phyloP scores from a whole-genome alignment of 1,140 invertebrate species.

The Heliconius hermathena region DNA sequence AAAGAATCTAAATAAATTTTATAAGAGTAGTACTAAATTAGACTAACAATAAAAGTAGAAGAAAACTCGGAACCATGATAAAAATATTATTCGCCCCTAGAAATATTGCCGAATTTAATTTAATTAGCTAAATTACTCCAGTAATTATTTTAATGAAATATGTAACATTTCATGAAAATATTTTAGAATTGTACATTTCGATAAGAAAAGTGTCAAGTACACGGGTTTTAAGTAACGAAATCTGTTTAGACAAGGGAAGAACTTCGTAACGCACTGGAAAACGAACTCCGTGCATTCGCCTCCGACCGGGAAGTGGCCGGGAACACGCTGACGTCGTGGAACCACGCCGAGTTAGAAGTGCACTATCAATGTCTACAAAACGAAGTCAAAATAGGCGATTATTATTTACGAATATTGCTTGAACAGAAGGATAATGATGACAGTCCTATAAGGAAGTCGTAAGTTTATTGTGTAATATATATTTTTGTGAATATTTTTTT shows the following conservation, averaged over 20 bases:
- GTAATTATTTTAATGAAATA: too few species aligned
- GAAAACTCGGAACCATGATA: too few species aligned
- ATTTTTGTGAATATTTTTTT: background rate
- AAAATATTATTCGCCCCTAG: too few species aligned
- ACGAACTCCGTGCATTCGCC: constrained; percentile 95
- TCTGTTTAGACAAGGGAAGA: constrained; percentile 94
- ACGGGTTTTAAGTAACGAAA: too few species aligned
- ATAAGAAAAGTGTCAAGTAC: too few species aligned
- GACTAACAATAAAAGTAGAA: too few species aligned
- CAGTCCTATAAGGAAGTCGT: constrained; percentile 93
- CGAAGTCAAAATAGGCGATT: constrained; percentile 99
- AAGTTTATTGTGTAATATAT: constrained; percentile 70
- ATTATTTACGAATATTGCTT: constrained; percentile 96
- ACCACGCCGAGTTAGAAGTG: constrained; percentile 98
- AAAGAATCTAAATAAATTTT: too few species aligned
- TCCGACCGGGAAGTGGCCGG: constrained; percentile 95
- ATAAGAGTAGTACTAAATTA: too few species aligned
- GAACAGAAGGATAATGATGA: constrained; percentile 95
- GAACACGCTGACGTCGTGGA: constrained; percentile 95
- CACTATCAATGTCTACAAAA: constrained; percentile 96
- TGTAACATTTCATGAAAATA: too few species aligned
- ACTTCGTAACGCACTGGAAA: constrained; percentile 94
- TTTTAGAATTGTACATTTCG: too few species aligned
- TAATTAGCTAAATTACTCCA: too few species aligned
- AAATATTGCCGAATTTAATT: too few species aligned